Evolutionary conservation across 2,113 vertebrate species (phyloP).

Genomic region (Clupea harengus): DNA sequence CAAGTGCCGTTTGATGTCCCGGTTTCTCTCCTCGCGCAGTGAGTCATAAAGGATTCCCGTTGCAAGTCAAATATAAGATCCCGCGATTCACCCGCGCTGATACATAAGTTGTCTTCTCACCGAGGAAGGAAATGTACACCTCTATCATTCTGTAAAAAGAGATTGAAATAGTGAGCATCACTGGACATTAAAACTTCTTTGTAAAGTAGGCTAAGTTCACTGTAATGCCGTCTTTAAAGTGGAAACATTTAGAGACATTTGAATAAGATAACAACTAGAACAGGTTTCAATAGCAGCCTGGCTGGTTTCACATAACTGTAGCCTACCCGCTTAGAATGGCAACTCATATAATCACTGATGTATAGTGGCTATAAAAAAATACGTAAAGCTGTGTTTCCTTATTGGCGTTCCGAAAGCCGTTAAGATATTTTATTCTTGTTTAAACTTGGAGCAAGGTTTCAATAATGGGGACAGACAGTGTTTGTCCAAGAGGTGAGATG

Average conservation of each 20-base stretch:
- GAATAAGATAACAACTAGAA: neutral
- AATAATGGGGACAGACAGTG: slow-evolving; percentile 29
- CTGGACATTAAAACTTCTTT: neutral
- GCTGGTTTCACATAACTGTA: neutral
- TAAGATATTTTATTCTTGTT: slow-evolving; percentile 34
- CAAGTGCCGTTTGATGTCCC: slow-evolving; percentile 38
- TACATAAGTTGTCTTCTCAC: neutral
- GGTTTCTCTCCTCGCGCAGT: slow-evolving; percentile 12
- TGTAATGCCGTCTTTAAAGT: neutral
- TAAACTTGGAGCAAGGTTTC: slow-evolving; percentile 5
- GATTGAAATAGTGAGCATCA: neutral
- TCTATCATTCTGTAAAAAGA: neutral
- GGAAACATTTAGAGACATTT: neutral
- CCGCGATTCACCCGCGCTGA: neutral
- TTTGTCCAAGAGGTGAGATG: slow-evolving; percentile 52
- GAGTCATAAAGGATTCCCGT: slow-evolving; percentile 27
- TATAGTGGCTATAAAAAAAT: neutral
- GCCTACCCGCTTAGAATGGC: neutral
- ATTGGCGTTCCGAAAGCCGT: slow-evolving; percentile 19
- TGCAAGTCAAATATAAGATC: slow-evolving; percentile 26
- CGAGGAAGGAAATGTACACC: neutral
- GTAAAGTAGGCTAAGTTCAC: neutral
- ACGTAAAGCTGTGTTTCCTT: neutral
- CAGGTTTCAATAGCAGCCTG: neutral
- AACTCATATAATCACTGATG: neutral